Base-by-base conservation (phyloP, 2,888 invertebrate species). In the Sphaerophoria rueppellii region DNA sequence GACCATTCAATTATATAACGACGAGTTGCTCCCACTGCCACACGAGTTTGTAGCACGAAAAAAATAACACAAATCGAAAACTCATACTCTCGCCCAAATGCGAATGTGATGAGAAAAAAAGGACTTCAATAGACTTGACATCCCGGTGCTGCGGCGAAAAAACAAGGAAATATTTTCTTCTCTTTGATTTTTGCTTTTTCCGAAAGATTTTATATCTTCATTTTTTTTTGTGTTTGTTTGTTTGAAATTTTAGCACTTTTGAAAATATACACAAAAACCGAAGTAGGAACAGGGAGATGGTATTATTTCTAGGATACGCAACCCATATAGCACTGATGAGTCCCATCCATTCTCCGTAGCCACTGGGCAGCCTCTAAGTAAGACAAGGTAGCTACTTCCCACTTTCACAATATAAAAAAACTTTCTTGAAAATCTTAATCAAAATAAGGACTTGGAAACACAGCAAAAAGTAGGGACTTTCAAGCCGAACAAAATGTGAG, bases 251-350 rank as follows among this genome's bases (percentile, higher is more conserved):
- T 9, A 63, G 58, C 72, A 61, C 60, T 67, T 57, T 35, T 57
- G n/a, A 34, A 35, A 63, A 24, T 11, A 52, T 5, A 70, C 16
- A 72, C 55, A 40, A 72, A 65, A 78, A 72, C 43, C 4, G 40
- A 50, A 16, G 34, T 34, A 55, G 12, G 43, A 60, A 46, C 67
- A 55, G 55, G 34, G n/a, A 83, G 54, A 48, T 72, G 57, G 46
- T 65, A 78, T 73, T 74, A 71, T 83, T 67, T 80, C 83, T 55
- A 83, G 75, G 67, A 83, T 75, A 83, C 80, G 80, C 80, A 83
- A 75, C 67, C 74, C 80, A 83, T 75, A 71, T 75, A 75, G 80
- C 80, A 75, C 76, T 69, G 83, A 61, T 72, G 72, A 83, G 80
- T 83, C 83, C 80, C 75, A 80, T 75, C 83, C 83, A 83, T 83